These are phyloP conservation scores for Horisme vitalbata DNA, from an alignment of 2,888 invertebrate species.

Conservation along the genomic window DNA sequence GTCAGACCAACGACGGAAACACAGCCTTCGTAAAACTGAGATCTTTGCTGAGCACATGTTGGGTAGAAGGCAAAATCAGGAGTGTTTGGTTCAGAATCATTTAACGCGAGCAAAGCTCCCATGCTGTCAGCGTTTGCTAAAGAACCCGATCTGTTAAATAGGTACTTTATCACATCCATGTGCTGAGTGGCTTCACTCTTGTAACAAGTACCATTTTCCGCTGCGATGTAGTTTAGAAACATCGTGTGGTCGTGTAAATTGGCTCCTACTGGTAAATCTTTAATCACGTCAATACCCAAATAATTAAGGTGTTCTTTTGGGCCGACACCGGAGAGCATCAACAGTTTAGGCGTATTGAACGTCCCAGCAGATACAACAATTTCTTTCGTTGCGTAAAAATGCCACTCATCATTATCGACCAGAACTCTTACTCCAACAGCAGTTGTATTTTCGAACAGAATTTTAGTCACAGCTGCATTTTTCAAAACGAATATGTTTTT, in stretches of 20 bases:
- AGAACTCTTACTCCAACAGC: conserved; percentile 54
- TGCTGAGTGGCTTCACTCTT: conserved; percentile 32
- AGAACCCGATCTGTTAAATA: conserved; percentile 54
- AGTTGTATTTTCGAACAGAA: conserved; percentile 48
- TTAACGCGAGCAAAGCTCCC: conserved; percentile 53
- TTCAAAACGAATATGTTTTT: conserved; percentile 55
- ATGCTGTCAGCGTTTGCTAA: conserved; percentile 52
- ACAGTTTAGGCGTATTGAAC: conserved; percentile 63
- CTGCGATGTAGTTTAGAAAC: conserved; percentile 54
- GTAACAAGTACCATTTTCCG: conserved; percentile 57
- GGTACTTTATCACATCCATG: conserved; percentile 56
- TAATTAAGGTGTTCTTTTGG: conserved; percentile 51
- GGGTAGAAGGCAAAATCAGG: conserved; percentile 69
- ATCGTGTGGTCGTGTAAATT: conserved; percentile 68
- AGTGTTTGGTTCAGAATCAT: conserved; percentile 36
- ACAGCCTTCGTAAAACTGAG: conserved; percentile 46
- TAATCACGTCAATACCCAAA: conserved; percentile 45
- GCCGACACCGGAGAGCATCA: conserved; percentile 66
- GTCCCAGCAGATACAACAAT: conserved; percentile 65
- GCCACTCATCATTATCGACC: conserved; percentile 35
- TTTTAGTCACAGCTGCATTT: conserved; percentile 51
- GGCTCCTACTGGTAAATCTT: conserved; percentile 60
- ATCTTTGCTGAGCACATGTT: conserved; percentile 45
- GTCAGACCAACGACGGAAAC: conserved; percentile 46
- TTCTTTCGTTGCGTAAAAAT: conserved; percentile 54